Evolutionary conservation across 2,797 vertebrate species (phyloP), one percentile per base, ranked within the genome.

Genomic region (Falco peregrinus): DNA sequence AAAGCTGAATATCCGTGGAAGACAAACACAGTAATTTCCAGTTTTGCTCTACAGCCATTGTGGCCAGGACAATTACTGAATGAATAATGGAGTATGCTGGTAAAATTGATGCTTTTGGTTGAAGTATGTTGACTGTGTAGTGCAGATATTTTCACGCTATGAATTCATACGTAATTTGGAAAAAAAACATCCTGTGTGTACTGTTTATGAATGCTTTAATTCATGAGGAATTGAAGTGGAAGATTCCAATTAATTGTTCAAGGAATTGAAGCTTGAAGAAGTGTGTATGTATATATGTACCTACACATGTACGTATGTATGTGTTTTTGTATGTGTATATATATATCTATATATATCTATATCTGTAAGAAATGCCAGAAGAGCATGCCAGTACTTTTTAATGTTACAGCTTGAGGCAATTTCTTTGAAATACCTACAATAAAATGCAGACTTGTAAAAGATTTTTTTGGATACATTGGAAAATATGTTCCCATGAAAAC

Each of bases 291-390:
- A 4, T 54, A 25, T n/a, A 11, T 47, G 13, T 11, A 1, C 41
- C 13, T 11, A 1, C 19, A 17, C 5, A 57, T 1, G 19, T 2
- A 9, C 3, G 1, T 26, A 21, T 8, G 14, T 47, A n/a, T 6
- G 9, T 48, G 1, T n/a, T 2, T 61, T 1, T 17, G 2, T 63
- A 1, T 64, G 13, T 43, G 0, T 39, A 1, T 60, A 5, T 10
- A 37, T 37, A 37, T 37, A 37, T 37, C n/a, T n/a, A n/a, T n/a
- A n/a, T n/a, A n/a, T n/a, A n/a, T n/a, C 9, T 28, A 67, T 13
- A 24, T 35, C 35, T 22, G 6, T 20, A 37, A 45, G 9, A 75
- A 82, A n/a, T 2, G 1, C 13, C 73, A 31, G 28, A 28, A 73
- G 16, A 79, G 9, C 1, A 3, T 68, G 22, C 6, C 22, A 25